Percentiles rank a stretch among this genome's conserved stretches.
These are phyloP conservation scores for Noctilio leporinus DNA, from an alignment of 2,113 vertebrate species.

Conservation along the genomic window DNA sequence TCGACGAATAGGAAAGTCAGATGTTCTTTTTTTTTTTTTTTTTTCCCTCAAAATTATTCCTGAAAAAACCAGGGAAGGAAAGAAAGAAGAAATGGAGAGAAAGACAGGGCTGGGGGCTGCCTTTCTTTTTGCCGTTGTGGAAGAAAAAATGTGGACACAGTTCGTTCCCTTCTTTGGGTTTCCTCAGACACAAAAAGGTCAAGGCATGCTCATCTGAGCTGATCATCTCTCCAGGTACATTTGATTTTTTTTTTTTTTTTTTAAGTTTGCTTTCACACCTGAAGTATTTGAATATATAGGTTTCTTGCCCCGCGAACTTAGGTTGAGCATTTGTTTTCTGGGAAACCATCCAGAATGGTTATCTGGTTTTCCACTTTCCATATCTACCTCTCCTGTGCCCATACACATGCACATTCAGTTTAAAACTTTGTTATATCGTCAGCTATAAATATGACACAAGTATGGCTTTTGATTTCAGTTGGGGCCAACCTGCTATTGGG, in stretches of 20 bases:
- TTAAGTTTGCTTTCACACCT: neutral
- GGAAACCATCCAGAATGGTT: neutral
- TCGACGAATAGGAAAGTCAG: conserved; percentile 15
- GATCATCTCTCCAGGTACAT: neutral
- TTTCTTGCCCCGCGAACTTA: neutral
- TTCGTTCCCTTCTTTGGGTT: neutral
- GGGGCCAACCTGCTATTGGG: neutral
- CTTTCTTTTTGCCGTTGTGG: neutral
- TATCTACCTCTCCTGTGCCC: neutral
- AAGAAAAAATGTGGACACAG: neutral
- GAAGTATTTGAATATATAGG: neutral
- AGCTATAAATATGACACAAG: neutral
- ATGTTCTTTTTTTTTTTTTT: neutral
- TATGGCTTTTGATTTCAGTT: neutral
- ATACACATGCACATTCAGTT: neutral
- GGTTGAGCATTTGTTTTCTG: neutral
- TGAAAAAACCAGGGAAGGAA: neutral
- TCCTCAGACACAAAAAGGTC: neutral
- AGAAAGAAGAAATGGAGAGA: neutral
- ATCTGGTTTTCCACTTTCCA: neutral
- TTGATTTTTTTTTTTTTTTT: conserved; percentile 37
- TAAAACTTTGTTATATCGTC: neutral
- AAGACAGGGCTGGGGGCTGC: neutral
- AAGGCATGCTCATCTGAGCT: neutral
- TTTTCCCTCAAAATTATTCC: conserved; percentile 39